Base-by-base conservation (phyloP, 1,140 invertebrate genomes). In the Macrotrachela quadricornifera region DNA sequence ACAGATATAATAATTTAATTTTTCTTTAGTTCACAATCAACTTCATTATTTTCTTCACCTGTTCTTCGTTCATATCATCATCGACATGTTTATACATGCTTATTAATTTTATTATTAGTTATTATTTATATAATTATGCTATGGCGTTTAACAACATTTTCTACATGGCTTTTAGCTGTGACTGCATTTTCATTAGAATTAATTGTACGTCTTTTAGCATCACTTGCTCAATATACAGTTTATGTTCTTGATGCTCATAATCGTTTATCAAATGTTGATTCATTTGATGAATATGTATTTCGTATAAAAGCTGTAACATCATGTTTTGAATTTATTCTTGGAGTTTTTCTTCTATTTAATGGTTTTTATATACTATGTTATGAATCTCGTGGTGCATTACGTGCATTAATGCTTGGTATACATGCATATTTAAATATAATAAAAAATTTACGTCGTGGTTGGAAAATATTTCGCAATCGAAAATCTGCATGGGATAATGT, bases 361-460 rank as follows among this genome's bases (percentile, higher is more conserved):
- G 66, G 68, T 50, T 64, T 58, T n/a, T 70, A 63, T 60, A 69
- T 70, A 48, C 60, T 70, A 58, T 15, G 68, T 18, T 70, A 69
- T 58, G 68, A 70, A 52, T 67, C 66, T 10, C 66, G 66, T 46
- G 68, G 68, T 18, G 54, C 60, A 6, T 64, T 70, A 10, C 58
- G 68, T 16, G 66, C 65, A 0, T 37, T 68, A n/a, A 69, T 70
- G 82, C 90, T 96, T 81, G 84, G 83, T 63, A 83, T 94, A 50
- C 88, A 95, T 70, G 85, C 85, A 0, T 95, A 95, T 64, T 94
- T 92, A 65, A 95, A 95, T 65, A 87, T 96, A 48, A 95, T 86
- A 83, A 82, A 81, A 64, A 85, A 91, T 62, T 85, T 85, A 0
- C 78, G 80, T 49, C 79, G 82, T 30, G 87, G 87, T 0, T 94